Base-by-base conservation (phyloP, 2,888 invertebrate species). In the Caenorhabditis panamensis region DNA sequence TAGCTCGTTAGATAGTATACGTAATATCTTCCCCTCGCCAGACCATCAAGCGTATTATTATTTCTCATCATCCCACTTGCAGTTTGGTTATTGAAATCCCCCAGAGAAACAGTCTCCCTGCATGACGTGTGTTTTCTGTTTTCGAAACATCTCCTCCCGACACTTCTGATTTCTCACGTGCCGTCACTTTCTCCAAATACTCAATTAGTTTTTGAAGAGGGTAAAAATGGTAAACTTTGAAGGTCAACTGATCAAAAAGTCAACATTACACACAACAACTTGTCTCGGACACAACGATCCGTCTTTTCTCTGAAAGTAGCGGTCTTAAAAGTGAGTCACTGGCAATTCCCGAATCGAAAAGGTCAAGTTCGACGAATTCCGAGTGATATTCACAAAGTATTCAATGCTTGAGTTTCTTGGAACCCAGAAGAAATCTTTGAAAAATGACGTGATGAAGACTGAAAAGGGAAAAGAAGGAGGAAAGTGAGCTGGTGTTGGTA, bases 201-300 rank as follows among this genome's bases (percentile, higher is more conserved):
- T 36, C 54, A 62, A 72, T 62, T 63, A 62, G 36, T n/a, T 24
- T 20, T 8, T 18, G 47, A 20, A 47, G n/a, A 20, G 47, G 47
- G 18, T 9, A 18, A 20, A 47, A 47, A 47, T 11, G n/a, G 16
- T 22, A 2, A 71, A 61, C 49, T 6, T n/a, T 44, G 71, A 71
- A 71, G 71, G 71, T 72, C 71, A 63, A 62, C 54, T 62, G 62
- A 53, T 62, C 53, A 54, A 37, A 41, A 61, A 61, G 51, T 53
- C 63, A 31, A 6, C 31, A 9, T 31, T 31, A 6, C 31, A 31
- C 4, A 9, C 4, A 4, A 2, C 53, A 62, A 68, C 9, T 28
- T 28, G 20, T 41, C 53, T 37, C 56, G 44, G 31, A 31, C 31
- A 31, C 31, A 20, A 6, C 2, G 11, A 41, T 41, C 41, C 41